A percentile compares a stretch with the other conserved stretches of the same genome.
Evolutionary conservation across 2,888 invertebrate genomes (phyloP).

Genomic region (Tenthredo amoena): DNA sequence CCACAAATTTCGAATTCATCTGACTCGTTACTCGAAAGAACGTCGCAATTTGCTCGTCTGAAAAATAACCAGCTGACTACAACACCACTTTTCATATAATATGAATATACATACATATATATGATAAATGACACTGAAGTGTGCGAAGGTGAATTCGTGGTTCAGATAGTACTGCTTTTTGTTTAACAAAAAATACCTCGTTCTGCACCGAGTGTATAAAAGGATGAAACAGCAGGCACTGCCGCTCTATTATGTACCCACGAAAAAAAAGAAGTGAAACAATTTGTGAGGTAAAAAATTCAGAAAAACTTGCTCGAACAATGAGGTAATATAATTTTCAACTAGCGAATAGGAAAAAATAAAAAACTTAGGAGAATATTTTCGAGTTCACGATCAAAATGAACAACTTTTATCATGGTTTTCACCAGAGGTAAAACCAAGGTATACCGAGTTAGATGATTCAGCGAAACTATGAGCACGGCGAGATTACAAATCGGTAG

Average conservation of each 20-base stretch:
- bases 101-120: not conserved
- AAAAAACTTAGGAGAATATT: not conserved
- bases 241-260: not conserved
- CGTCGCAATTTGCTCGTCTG: not conserved
- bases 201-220: slow-evolving; percentile 14
- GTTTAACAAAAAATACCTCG: not conserved
- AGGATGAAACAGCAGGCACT: slow-evolving; percentile 2
- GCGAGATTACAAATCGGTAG: not conserved
- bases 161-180: not conserved
- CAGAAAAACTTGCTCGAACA: not conserved
- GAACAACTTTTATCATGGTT: not conserved
- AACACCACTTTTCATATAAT: not conserved
- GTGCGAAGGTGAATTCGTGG: not conserved
- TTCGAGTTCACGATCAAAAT: not conserved
- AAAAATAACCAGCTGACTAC: slow-evolving; percentile 16
- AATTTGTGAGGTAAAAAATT: not conserved
- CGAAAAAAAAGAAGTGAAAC: not conserved
- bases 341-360: not conserved
- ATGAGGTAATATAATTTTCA: not conserved
- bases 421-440: not conserved
- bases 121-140: not conserved
- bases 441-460: too few relatives aligned
- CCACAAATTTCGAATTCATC: not conserved
- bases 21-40: not conserved
- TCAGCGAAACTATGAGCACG: not conserved